phyloP scores from a whole-genome alignment of 1,140 invertebrate genomes.

The Eubasilissa regina region DNA sequence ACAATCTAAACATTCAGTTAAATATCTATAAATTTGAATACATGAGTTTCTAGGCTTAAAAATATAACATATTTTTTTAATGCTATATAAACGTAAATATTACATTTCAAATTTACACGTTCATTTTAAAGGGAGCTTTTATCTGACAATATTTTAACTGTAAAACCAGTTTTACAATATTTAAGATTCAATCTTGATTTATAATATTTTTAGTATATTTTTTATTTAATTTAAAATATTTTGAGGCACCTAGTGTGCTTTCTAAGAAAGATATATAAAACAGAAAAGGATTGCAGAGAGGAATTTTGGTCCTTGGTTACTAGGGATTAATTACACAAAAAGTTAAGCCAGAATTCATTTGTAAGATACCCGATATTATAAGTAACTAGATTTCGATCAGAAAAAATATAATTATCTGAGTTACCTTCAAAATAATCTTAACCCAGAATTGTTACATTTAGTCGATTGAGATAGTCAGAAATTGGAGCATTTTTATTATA shows the following conservation, averaged over 20 bases:
- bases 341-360: not conserved
- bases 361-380: not conserved
- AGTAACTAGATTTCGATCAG: not conserved
- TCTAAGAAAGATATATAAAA: not conserved
- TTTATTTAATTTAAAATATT: not conserved
- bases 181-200: conserved; percentile 6
- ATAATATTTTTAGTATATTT: not conserved
- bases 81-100: not conserved
- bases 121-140: not conserved
- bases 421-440: not conserved
- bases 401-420: not conserved
- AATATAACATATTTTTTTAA: conserved; percentile 11
- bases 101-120: not conserved
- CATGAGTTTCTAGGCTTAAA: not conserved
- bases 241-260: not conserved
- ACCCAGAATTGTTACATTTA: too few relatives aligned
- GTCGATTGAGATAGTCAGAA: too few relatives aligned
- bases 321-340: not conserved
- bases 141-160: not conserved
- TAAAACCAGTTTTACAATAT: conserved; percentile 29
- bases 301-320: conserved; percentile 11
- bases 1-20: conserved; percentile 24
- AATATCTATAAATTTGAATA: not conserved
- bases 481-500: too few relatives aligned
- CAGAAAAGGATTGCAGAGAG: not conserved